Conservation (phyloP, 2,888 invertebrate genomes). For the Lysandra coridon region DNA sequence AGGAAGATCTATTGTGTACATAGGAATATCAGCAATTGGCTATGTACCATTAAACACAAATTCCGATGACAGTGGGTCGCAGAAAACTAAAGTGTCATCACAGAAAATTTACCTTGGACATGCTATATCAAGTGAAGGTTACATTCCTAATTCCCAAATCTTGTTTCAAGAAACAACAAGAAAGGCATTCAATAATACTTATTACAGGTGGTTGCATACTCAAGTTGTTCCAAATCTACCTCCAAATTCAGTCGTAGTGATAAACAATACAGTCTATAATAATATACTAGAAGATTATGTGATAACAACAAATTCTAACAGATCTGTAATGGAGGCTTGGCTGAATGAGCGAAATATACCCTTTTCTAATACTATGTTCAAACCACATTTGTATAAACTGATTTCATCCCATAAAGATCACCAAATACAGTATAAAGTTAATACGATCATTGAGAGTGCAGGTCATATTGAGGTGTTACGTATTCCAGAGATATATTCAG, state of each 20-base stretch:
- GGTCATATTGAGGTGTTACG: not conserved
- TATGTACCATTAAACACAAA: not conserved
- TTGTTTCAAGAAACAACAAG: conserved; percentile 8
- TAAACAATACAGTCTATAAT: not conserved
- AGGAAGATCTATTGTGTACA: conserved; percentile 1
- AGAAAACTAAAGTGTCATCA: not conserved
- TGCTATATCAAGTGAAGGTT: conserved; percentile 7
- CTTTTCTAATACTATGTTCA: not conserved
- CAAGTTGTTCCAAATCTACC: conserved; percentile 9
- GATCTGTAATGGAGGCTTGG: not conserved
- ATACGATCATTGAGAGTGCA: not conserved
- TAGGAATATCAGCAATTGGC: not conserved
- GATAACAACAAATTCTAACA: not conserved
- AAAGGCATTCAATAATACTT: not conserved
- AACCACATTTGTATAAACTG: not conserved
- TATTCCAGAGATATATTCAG: not conserved
- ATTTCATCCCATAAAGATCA: not conserved
- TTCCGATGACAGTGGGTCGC: not conserved
- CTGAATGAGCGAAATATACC: not conserved
- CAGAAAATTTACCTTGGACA: not conserved
- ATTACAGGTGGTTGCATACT: not conserved
- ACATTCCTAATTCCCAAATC: not conserved
- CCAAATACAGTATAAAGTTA: not conserved
- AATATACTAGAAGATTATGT: conserved; percentile 12
- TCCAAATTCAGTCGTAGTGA: not conserved